A percentile compares a stretch with the other conserved stretches of the same genome.
Evolutionary conservation across 2,113 vertebrate species (phyloP).

Genomic region (Orcinus orca): DNA sequence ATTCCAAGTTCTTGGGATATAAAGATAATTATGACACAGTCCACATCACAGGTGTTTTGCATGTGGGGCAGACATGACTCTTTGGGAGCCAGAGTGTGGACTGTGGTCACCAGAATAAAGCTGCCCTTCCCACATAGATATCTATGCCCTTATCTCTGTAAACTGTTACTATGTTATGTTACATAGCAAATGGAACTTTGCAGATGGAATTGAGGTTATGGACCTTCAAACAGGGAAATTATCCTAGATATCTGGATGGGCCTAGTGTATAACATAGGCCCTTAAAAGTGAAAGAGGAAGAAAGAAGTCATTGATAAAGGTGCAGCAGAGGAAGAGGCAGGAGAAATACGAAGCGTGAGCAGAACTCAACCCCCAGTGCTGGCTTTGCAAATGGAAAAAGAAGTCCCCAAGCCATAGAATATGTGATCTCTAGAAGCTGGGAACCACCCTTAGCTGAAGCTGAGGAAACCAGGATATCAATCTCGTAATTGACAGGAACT

Average conservation of each 20-base stretch:
- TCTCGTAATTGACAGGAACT: background rate
- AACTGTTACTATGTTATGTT: background rate
- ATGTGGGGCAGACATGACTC: background rate
- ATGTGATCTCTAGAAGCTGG: background rate
- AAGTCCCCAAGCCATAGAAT: background rate
- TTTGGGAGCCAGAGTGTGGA: background rate
- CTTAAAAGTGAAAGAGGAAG: background rate
- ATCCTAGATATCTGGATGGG: background rate
- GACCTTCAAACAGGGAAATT: background rate
- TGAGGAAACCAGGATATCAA: background rate
- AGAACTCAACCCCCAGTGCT: background rate
- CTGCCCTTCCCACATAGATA: background rate
- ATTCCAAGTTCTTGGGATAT: background rate
- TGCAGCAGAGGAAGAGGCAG: background rate
- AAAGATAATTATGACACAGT: background rate
- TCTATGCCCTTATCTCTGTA: background rate
- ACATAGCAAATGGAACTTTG: background rate
- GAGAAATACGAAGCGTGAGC: background rate
- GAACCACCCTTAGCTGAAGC: background rate
- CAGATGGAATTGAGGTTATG: background rate
- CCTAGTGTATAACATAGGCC: background rate
- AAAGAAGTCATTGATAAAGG: background rate
- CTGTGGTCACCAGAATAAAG: background rate
- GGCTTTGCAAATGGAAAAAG: background rate
- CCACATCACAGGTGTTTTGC: background rate